phyloP scores from a whole-genome alignment of 2,888 invertebrate genomes.

The Dilophus febrilis region DNA sequence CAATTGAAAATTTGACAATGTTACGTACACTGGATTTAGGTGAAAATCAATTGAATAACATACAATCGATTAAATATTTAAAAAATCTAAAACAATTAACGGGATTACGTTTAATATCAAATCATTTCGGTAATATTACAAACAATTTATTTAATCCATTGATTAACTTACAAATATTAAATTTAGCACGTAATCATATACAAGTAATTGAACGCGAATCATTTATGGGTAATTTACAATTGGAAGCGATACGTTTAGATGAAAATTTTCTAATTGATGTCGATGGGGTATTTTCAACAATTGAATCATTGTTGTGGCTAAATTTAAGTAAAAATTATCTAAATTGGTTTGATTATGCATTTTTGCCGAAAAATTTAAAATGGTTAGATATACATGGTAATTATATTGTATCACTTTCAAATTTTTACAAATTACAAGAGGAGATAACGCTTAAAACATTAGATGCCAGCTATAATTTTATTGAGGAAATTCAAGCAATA shows the following conservation, averaged over 20 bases:
- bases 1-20: constrained; percentile 63
- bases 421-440: constrained; percentile 74
- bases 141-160: constrained; percentile 78
- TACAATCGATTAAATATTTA: constrained; percentile 43
- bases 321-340: constrained; percentile 83
- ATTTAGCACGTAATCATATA: constrained; percentile 79
- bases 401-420: constrained; percentile 71
- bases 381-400: constrained; percentile 86
- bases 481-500: constrained; percentile 62
- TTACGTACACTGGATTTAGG: constrained; percentile 78
- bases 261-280: constrained; percentile 77
- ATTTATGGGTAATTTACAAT: constrained; percentile 61
- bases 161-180: constrained; percentile 67
- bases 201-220: constrained; percentile 71
- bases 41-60: constrained; percentile 62
- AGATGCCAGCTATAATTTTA: constrained; percentile 79
- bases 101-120: constrained; percentile 74
- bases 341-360: constrained; percentile 86
- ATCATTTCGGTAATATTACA: constrained; percentile 71
- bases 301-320: constrained; percentile 68
- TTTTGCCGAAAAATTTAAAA: constrained; percentile 74
- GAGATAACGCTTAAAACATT: constrained; percentile 72
- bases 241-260: constrained; percentile 77
- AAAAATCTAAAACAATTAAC: constrained; percentile 73
- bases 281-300: constrained; percentile 73